Base-by-base conservation (phyloP, 2,888 invertebrate species). In the Apotomis capreana region DNA sequence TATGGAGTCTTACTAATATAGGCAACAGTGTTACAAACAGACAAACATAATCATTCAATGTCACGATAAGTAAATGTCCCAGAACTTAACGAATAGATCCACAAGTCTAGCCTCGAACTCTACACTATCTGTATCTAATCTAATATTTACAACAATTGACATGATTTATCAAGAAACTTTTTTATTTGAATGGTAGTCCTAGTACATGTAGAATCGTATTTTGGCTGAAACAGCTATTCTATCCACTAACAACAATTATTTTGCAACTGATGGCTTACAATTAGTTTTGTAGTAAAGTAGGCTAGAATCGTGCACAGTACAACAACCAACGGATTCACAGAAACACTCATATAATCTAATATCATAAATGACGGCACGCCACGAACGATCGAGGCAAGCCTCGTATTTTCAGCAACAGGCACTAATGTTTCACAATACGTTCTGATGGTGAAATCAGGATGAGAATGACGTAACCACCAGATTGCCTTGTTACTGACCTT, bases 121-220 rank as follows among this genome's bases (percentile, higher is more conserved):
- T 44, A 59, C 13, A 49, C 58, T 67, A 60, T 46, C 13, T 58
- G 15, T 70, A 12, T 40, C 37, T 52, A 52, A 68, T 36, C n/a
- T 15, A 57, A 58, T 75, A 73, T 75, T 70, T 75, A 75, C 74
- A 75, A 71, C 68, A 75, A 75, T 75, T 75, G 74, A 75, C 75
- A 69, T 65, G 46, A 62, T 67, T 71, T 58, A 46, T 60, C 12
- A 58, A 6, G 26, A 37, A n/a, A 4, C 9, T 55, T 36, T 58
- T 58, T 37, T 37, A 58, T 62, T 51, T 15, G 5, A 55, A 26
- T 46, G 26, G 55, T 57, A 46, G 15, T 44, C 40, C 55, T 65
- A 55, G 13, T 15, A 64, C 44, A 8, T 44, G 15, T 12, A 12
- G 8, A 44, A 52, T 52, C 5, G 5, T 64, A 55, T 65, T 46